Evolutionary conservation across 2,113 vertebrate species (phyloP), one percentile per base, ranked within the genome.

Genomic region (Amphiprion ocellaris): DNA sequence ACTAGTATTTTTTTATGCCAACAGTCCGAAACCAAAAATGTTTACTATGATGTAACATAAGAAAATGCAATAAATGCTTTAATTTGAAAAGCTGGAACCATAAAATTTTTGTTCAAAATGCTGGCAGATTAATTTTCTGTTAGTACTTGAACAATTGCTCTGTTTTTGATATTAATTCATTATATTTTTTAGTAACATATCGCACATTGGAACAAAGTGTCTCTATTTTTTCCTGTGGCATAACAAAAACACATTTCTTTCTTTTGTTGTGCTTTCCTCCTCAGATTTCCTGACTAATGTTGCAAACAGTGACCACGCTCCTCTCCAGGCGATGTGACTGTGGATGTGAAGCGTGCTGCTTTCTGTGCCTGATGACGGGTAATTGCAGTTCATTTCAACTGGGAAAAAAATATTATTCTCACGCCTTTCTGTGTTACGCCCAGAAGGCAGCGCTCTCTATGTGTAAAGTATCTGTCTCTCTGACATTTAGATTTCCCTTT

Each of bases 401-500:
- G 85, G 87, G 84, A 81, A 76, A 85, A 37, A 87, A 86, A 92
- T 81, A 77, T 88, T 77, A 84, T 88, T 89, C 86, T 83, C 72
- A 74, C 56, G 83, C 84, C 81, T 90, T 82, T 80, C 69, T 86
- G 82, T 73, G 85, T 86, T 74, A 71, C 69, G 81, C 93, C 93
- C 91, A 92, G 87, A 90, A 94, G 93, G 91, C 90, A 93, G 69
- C 12, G 9, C 79, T 79, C 83, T 88, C 82, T 67, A 74, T 84
- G 84, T 89, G 90, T 83, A 89, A 89, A 90, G 82, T 74, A 93
- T 93, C 90, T 70, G 82, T 91, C 92, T 93, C 89, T 59, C 90
- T 92, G 93, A 93, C 92, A 87, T 92, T 93, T 93, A 92, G 87
- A 90, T 89, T 91, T 84, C 87, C 90, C 88, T 91, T 94, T 94